phyloP scores from a whole-genome alignment of 2,888 invertebrate species.

The Drosophila acutilabella region DNA sequence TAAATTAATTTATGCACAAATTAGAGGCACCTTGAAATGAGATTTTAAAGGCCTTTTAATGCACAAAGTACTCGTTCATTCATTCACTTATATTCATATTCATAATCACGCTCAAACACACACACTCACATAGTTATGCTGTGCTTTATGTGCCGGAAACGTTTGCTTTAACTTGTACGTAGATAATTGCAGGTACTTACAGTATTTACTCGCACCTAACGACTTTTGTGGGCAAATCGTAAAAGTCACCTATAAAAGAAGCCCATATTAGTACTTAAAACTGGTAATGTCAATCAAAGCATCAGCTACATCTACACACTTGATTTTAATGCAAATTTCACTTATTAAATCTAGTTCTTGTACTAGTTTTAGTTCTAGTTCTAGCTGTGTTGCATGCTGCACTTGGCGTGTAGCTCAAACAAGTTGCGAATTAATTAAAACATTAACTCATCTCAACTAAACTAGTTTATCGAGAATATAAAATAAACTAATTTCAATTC shows the following conservation, averaged over 20 bases:
- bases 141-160: constrained; percentile 66
- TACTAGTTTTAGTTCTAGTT: constrained; percentile 10
- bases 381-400: constrained; percentile 8
- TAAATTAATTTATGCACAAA: constrained; percentile 33
- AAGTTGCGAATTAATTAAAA: constrained; percentile 42
- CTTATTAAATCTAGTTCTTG: constrained; percentile 22
- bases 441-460: constrained; percentile 47
- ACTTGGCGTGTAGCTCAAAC: constrained; percentile 26
- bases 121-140: constrained; percentile 29
- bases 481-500: constrained; percentile 19
- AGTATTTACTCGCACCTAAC: constrained; percentile 6
- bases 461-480: constrained; percentile 43
- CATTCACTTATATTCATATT: constrained; percentile 13
- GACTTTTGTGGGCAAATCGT: constrained; percentile 6
- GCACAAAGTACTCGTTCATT: constrained; percentile 22
- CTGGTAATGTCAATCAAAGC: constrained; percentile 37
- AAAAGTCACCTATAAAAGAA: constrained; percentile 22
- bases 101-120: constrained; percentile 5
- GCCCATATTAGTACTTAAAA: constrained; percentile 20
- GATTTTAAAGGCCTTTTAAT: constrained; percentile 44
- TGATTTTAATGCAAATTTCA: constrained; percentile 35
- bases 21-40: constrained; percentile 55
- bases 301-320: neutral
- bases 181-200: constrained; percentile 58
- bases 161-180: constrained; percentile 28